Evolutionary conservation across 2,113 vertebrate genomes (phyloP), one percentile per base, ranked within the genome.

Genomic region (Microcebus ravelobensis): DNA sequence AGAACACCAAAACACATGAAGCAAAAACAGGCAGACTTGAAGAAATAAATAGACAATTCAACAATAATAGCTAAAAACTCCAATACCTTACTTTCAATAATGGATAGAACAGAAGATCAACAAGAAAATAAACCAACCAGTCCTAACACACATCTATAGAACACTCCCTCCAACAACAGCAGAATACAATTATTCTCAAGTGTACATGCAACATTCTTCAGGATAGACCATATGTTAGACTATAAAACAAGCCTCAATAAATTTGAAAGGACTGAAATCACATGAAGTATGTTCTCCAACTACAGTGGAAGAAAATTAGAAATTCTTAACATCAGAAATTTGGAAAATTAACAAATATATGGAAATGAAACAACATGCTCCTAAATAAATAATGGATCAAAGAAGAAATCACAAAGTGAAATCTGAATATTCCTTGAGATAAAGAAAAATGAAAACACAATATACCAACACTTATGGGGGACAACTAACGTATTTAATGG

Each of bases 141-240:
- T 90, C 63, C 82, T 80, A 63, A 34, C n/a, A 86, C n/a, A 52
- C n/a, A n/a, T 63, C 57, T 34, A 77, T 8, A 61, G 11, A 55
- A 90, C 29, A 68, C 17, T 76, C 20, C 3, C 63, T 31, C 29
- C 34, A 87, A 70, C 45, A 57, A 34, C 17, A 81, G 31, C 55
- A 86, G 34, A 59, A 70, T 65, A 71, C 10, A 81, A 27, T 94
- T 90, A 7, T 86, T 96, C 52, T 76, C 79, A 45, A 96, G 67
- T 25, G 7, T 25, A 63, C 15, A 63, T 39, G 2, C 27, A 70
- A 79, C 48, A 48, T 48, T 42, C n/a, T 88, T 14, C 52, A 79
- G 42, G 17, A 79, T 5, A 87, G 3, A 55, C 1, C 14, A 71
- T 11, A 94, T 48, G 63, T 52, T 34, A 88, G 13, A 71, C 18